Conservation (phyloP, 2,113 vertebrate genomes). For the Anthoscopus minutus region DNA sequence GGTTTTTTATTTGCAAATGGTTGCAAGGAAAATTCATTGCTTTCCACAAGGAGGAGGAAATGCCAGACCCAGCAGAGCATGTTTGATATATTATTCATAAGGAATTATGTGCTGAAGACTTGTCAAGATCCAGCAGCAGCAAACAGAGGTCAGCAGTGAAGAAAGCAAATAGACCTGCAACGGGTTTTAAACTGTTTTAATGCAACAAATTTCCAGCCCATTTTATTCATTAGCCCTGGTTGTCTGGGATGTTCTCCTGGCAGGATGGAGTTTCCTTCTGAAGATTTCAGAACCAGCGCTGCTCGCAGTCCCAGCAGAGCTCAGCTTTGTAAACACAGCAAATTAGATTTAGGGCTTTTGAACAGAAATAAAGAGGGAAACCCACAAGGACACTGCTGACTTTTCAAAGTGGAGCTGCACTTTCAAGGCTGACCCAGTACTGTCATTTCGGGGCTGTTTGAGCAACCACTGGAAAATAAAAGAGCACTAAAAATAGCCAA, state of each 20-base stretch:
- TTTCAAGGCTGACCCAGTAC: conserved; percentile 50
- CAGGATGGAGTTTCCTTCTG: background rate
- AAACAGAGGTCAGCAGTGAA: background rate
- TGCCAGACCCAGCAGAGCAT: background rate
- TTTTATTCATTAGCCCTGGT: background rate
- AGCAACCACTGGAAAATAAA: conserved; percentile 50
- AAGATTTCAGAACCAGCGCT: background rate
- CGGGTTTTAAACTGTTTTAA: background rate
- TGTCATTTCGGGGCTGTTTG: conserved; percentile 17
- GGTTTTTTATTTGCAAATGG: background rate
- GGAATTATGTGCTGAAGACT: background rate
- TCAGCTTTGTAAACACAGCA: conserved; percentile 40
- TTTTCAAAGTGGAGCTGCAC: conserved; percentile 34
- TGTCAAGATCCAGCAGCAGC: background rate
- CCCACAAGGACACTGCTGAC: conserved; percentile 23
- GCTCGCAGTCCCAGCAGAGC: conserved; percentile 14
- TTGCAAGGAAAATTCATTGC: background rate
- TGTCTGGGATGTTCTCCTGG: background rate
- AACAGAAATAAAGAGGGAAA: conserved; percentile 37
- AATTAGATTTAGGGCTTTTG: conserved; percentile 41
- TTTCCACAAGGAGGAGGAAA: background rate
- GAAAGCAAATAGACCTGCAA: background rate
- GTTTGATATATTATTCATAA: background rate
- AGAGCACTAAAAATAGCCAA: conserved; percentile 41
- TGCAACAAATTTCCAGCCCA: background rate